phyloP scores from a whole-genome alignment of 2,113 vertebrate species.

The Ciconia stormi region DNA sequence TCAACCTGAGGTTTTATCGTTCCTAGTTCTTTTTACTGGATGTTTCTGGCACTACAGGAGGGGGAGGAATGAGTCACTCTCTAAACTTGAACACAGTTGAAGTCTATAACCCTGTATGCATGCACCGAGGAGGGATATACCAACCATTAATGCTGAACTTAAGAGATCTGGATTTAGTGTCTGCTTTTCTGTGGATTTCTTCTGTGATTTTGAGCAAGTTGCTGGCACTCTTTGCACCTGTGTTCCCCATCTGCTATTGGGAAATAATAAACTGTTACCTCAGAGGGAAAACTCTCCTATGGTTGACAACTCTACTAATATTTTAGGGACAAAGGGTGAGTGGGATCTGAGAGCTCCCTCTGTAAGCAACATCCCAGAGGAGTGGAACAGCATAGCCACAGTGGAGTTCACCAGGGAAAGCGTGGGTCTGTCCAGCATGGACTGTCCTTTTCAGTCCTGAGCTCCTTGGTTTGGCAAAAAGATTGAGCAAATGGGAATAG shows the following conservation, averaged over 20 bases:
- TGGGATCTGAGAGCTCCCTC: neutral
- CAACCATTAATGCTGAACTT: neutral
- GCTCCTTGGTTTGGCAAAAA: neutral
- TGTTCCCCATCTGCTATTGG: neutral
- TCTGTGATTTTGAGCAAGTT: neutral
- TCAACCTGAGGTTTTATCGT: neutral
- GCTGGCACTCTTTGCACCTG: neutral
- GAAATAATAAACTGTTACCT: neutral
- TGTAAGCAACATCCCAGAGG: neutral
- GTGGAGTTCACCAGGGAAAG: neutral
- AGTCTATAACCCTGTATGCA: neutral
- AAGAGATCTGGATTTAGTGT: neutral
- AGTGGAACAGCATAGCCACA: neutral
- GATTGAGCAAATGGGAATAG: neutral
- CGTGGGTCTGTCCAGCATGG: accelerated
- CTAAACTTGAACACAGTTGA: neutral
- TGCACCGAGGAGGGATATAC: neutral
- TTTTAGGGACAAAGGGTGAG: neutral
- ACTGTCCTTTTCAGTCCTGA: neutral
- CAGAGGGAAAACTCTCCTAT: neutral
- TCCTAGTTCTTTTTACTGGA: neutral
- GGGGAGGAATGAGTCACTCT: neutral
- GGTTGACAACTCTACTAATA: neutral
- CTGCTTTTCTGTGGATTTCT: neutral
- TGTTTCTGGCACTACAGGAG: neutral